Base-by-base conservation (phyloP, 2,888 invertebrate species). In the Gastrophysa polygoni region DNA sequence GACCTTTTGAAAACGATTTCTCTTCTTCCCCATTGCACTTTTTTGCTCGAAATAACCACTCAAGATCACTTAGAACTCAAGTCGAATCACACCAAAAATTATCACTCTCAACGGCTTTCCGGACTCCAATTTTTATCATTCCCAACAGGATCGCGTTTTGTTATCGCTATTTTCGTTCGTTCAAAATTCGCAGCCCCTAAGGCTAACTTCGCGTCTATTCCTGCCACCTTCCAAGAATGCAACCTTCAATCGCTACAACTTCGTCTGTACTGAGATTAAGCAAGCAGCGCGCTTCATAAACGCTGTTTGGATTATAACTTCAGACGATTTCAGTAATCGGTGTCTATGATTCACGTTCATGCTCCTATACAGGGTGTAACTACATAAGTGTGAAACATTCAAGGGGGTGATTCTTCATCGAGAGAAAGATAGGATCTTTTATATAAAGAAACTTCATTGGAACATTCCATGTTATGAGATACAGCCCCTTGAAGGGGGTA, bases 251-350 rank as follows among this genome's bases (percentile, higher is more conserved):
- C 14, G 3, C 38, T 8, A 14, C 38, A 38, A 38, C 38, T 7
- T 3, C 4, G 14, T n/a, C 38, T 38, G 14, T 14, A 38, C 38
- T 38, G 38, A 38, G 38, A 38, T 14, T 38, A 6, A 11, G 38
- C 2, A 38, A 38, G 14, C 3, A n/a, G 38, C 14, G n/a, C n/a
- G 3, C 38, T 38, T 38, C 16, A 11, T 14, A 28, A 50, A 50
- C 29, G 18, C 14, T 29, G 49, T 28, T 28, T 14, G 28, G 11
- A 50, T 10, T 11, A 29, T 29, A 50, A 50, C 17, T 21, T 32
- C 28, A 50, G 16, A 50, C 14, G 38, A 14, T 52, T 21, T 52
- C 21, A 61, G 61, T 61, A 51, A 24, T 24, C 24, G 24, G 24
- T 5, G 7, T 24, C n/a, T n/a, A n/a, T n/a, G n/a, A n/a, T n/a